phyloP scores from a whole-genome alignment of 2,888 invertebrate species.

The Polia nebulosa region DNA sequence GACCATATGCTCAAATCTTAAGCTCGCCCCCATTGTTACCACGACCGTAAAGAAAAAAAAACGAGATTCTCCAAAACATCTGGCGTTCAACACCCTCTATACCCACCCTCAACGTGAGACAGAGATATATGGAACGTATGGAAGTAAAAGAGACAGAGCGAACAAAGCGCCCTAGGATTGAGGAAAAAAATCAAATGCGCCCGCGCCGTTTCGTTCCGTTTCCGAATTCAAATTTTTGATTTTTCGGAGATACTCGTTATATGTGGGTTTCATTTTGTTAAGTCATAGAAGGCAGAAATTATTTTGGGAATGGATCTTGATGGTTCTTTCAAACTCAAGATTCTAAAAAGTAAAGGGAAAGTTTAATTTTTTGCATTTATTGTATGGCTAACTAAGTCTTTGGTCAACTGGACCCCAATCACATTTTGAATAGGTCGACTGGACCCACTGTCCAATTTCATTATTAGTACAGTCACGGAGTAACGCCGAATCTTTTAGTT shows the following conservation, averaged over 20 bases:
- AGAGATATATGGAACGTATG: constrained; percentile 7
- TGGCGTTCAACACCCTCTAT: constrained; percentile 71
- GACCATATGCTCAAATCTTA: constrained; percentile 71
- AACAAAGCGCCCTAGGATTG: constrained; percentile 66
- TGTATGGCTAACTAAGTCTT: not conserved
- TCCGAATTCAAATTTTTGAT: constrained; percentile 66
- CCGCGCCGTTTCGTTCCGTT: constrained; percentile 73
- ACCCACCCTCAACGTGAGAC: constrained; percentile 65
- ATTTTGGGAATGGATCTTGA: not conserved
- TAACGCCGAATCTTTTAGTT: no score
- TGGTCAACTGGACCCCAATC: no score
- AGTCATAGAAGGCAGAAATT: constrained; percentile 7
- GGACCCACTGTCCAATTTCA: no score
- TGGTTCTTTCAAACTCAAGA: not conserved
- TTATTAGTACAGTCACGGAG: no score
- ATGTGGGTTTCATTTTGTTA: not conserved
- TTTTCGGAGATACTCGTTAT: constrained; percentile 25
- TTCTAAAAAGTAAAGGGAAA: not conserved
- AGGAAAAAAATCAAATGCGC: constrained; percentile 70
- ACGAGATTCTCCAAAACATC: constrained; percentile 68
- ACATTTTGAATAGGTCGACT: no score
- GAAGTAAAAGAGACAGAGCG: constrained; percentile 41
- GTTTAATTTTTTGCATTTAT: not conserved
- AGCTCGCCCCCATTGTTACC: constrained; percentile 67
- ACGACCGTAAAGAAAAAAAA: constrained; percentile 54